phyloP scores from a whole-genome alignment of 2,797 vertebrate genomes.

The Limosa lapponica region DNA sequence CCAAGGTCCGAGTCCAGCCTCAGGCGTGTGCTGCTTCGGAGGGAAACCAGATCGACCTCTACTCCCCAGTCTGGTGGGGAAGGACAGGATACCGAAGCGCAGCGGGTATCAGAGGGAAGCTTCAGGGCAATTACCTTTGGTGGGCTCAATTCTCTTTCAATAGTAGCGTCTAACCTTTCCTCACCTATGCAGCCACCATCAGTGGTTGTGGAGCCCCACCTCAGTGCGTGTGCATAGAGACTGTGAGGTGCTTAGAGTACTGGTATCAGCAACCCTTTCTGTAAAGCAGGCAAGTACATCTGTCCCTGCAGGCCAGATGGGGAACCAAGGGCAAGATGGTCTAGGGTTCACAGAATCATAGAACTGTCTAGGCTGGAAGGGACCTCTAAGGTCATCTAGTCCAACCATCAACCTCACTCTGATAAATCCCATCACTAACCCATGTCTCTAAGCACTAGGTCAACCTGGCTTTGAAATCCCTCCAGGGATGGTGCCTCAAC shows the following conservation, averaged over 20 bases:
- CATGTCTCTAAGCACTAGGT: no score
- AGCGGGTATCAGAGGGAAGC: neutral
- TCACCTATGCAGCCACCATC: no score
- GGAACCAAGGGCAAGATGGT: fast-evolving
- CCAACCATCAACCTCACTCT: no score
- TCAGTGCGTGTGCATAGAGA: fast-evolving
- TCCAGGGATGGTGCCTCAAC: no score
- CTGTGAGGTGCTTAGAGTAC: neutral
- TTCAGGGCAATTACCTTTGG: fast-evolving
- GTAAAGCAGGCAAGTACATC: neutral
- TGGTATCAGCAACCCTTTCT: neutral
- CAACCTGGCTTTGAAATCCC: no score
- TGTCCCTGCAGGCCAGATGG: neutral
- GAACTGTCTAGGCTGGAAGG: no score
- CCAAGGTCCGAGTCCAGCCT: neutral
- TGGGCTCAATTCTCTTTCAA: neutral
- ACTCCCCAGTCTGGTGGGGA: neutral
- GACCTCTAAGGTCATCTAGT: no score
- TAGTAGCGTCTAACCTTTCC: no score
- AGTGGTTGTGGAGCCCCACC: neutral
- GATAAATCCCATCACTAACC: no score
- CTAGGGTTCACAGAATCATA: fast-evolving
- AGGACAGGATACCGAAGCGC: neutral
- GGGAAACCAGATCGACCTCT: neutral
- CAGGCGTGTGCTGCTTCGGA: neutral